Percentiles rank a stretch among this genome's conserved stretches.
phyloP scores from a whole-genome alignment of 2,797 vertebrate genomes.

The Clamator glandarius region DNA sequence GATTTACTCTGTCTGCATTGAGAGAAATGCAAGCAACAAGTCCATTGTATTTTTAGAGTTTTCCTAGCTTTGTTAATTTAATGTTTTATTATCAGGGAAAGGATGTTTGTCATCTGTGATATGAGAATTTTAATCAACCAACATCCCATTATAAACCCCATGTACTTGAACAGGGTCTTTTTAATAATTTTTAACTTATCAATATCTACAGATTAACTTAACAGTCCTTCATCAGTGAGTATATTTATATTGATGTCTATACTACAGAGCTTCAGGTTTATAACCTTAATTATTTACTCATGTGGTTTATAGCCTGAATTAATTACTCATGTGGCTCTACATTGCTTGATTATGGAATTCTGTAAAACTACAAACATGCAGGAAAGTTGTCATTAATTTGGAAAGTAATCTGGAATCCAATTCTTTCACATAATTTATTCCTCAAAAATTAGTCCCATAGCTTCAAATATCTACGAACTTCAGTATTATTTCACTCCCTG shows the following conservation, averaged over 20 bases:
- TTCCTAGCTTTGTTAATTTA: neutral
- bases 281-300: neutral
- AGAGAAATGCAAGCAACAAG: neutral
- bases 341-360: neutral
- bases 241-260: neutral
- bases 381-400: conserved; percentile 8
- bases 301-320: neutral
- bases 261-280: neutral
- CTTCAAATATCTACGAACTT: conserved; percentile 16
- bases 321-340: neutral
- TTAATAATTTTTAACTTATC: conserved; percentile 3
- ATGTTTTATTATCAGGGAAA: neutral
- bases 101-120: neutral
- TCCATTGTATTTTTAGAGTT: neutral
- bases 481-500: neutral
- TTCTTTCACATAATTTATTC: conserved; percentile 2
- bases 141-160: neutral
- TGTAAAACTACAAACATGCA: neutral
- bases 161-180: neutral
- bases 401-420: conserved; percentile 33
- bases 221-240: neutral
- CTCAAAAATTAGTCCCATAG: neutral
- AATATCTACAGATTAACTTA: neutral
- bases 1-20: neutral
- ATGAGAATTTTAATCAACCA: neutral